phyloP scores from a whole-genome alignment of 2,888 invertebrate species.

The Artemia sinica region DNA sequence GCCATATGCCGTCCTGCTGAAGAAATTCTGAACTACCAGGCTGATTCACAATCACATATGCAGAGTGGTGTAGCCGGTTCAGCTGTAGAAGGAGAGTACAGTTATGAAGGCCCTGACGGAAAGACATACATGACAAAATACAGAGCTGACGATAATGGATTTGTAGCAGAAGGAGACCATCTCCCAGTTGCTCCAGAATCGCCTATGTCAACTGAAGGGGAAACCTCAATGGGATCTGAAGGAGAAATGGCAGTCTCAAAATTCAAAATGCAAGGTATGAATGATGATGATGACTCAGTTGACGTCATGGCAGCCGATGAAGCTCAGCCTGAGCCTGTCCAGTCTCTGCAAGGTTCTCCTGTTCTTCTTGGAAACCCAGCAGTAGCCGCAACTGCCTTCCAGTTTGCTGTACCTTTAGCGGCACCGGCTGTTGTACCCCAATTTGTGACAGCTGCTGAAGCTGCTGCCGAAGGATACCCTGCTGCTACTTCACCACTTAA shows the following conservation, averaged over 20 bases:
- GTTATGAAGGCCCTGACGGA: slow-evolving; percentile 5
- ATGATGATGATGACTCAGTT: too few species aligned
- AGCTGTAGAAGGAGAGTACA: slow-evolving; percentile 2
- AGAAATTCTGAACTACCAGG: slow-evolving; percentile 7
- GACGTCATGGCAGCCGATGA: slow-evolving; percentile 10
- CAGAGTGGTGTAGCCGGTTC: neutral
- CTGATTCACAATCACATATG: neutral
- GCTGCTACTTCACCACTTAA: neutral
- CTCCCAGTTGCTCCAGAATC: neutral
- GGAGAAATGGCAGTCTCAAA: neutral
- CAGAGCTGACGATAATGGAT: neutral
- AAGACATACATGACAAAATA: neutral
- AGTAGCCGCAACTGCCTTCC: too few species aligned
- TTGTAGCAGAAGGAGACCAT: neutral
- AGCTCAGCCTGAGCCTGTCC: neutral
- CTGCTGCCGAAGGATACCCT: neutral
- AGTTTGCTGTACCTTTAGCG: too few species aligned
- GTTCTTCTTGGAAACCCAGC: too few species aligned
- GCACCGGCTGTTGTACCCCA: neutral
- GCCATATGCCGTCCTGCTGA: too few species aligned
- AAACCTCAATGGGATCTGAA: neutral
- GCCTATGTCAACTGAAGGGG: neutral
- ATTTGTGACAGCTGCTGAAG: neutral
- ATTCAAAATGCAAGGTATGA: neutral
- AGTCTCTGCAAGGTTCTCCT: neutral